These are phyloP conservation scores for Cyprinodon brontotheroides DNA, from an alignment of 2,113 vertebrate species.

Conservation along the genomic window DNA sequence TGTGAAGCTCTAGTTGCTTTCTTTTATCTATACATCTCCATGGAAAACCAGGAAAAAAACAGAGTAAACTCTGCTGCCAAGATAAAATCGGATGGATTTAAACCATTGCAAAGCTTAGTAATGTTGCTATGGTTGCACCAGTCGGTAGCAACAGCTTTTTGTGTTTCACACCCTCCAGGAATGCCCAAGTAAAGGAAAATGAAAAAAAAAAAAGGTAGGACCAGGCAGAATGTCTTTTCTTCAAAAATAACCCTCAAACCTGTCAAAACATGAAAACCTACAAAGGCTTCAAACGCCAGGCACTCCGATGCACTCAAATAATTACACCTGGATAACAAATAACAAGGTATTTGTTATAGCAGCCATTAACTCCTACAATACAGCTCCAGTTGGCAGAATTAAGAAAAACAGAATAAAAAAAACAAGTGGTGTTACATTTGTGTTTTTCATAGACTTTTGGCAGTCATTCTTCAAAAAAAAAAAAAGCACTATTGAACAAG, in stretches of 20 bases:
- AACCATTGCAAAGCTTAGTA: constrained; percentile 15
- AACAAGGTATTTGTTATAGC: constrained; percentile 47
- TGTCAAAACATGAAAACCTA: constrained; percentile 36
- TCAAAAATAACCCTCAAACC: constrained; percentile 27
- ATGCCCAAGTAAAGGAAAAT: constrained; percentile 15
- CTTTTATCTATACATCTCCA: constrained; percentile 12
- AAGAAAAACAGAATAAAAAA: constrained; percentile 57
- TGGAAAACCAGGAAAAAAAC: background rate
- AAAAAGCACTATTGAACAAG: constrained; percentile 41
- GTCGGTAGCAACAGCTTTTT: constrained; percentile 12
- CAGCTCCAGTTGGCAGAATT: constrained; percentile 42
- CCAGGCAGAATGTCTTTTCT: constrained; percentile 2
- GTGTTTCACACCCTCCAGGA: constrained; percentile 24
- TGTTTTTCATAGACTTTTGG: constrained; percentile 57
- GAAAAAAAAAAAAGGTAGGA: background rate
- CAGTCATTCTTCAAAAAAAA: constrained; percentile 34
- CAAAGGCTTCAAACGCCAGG: constrained; percentile 31
- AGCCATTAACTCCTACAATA: constrained; percentile 46
- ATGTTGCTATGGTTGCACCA: constrained; percentile 43
- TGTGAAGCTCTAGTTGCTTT: constrained; percentile 13
- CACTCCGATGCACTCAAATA: constrained; percentile 44
- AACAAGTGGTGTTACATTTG: constrained; percentile 39
- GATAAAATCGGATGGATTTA: constrained; percentile 25
- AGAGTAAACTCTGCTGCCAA: constrained; percentile 7
- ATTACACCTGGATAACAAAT: constrained; percentile 52